Conservation (phyloP, 2,113 vertebrate species). For the Thalassoma bifasciatum region DNA sequence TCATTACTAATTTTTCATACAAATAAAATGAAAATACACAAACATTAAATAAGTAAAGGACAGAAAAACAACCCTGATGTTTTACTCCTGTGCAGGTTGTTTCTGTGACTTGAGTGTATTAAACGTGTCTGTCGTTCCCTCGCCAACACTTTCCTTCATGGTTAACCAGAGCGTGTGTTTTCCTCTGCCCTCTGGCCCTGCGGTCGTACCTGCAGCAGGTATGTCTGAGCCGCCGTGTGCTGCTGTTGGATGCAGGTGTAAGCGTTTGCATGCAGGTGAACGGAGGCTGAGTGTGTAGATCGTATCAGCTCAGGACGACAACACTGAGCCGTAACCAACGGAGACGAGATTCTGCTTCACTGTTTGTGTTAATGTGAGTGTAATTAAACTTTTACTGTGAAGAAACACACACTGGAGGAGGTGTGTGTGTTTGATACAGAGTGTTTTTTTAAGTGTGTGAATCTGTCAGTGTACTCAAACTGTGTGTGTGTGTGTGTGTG, state of each 20-base stretch:
- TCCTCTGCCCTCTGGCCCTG: background rate
- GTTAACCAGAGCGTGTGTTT: constrained; percentile 1
- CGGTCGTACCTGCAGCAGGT: constrained; percentile 14
- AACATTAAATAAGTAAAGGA: too few relatives aligned
- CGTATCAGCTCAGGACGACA: constrained; percentile 51
- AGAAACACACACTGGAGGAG: constrained; percentile 23
- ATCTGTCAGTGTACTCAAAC: constrained; percentile 19
- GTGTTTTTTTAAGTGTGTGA: constrained; percentile 21
- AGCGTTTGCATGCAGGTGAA: constrained; percentile 69
- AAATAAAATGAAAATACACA: too few relatives aligned
- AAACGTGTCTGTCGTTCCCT: background rate
- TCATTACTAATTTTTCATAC: too few relatives aligned
- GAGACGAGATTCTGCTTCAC: too few relatives aligned
- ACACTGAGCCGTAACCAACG: constrained; percentile 13
- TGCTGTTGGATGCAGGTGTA: constrained; percentile 59
- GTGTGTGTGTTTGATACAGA: background rate
- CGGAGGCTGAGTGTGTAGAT: constrained; percentile 62
- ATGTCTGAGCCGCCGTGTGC: constrained; percentile 29
- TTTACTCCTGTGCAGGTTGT: too few relatives aligned
- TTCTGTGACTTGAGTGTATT: too few relatives aligned
- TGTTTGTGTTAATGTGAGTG: background rate
- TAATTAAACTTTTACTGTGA: background rate
- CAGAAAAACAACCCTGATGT: too few relatives aligned
- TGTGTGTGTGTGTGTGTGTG: constrained; percentile 45
- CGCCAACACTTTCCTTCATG: background rate